Conservation (phyloP, 2,113 vertebrate species). For the Etheostoma spectabile region DNA sequence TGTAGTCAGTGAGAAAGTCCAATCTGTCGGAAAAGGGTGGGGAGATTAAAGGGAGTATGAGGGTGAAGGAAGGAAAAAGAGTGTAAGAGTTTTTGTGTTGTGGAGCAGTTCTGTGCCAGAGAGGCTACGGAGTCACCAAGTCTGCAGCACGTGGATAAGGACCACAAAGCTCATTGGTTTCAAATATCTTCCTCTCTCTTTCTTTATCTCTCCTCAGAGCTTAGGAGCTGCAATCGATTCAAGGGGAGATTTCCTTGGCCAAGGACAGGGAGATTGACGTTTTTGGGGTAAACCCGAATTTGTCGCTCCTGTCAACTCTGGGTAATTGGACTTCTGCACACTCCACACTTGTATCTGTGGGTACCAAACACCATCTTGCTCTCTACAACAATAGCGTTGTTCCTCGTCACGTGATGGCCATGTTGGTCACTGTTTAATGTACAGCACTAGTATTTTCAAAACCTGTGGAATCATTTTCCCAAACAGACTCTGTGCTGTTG, state of each 20-base stretch:
- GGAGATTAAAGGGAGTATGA: slow-evolving; percentile 59
- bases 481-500: slow-evolving; percentile 1
- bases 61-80: slow-evolving; percentile 57
- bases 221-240: slow-evolving; percentile 75
- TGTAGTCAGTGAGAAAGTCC: slow-evolving; percentile 57
- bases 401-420: slow-evolving; percentile 48
- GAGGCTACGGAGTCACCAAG: slow-evolving; percentile 68
- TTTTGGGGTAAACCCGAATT: slow-evolving; percentile 82
- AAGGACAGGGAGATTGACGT: slow-evolving; percentile 75
- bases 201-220: slow-evolving; percentile 63
- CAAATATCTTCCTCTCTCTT: slow-evolving; percentile 69
- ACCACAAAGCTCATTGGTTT: slow-evolving; percentile 73
- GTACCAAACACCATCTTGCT: slow-evolving; percentile 27
- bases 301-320: slow-evolving; percentile 65
- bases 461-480: slow-evolving; percentile 31
- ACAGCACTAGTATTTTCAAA: slow-evolving; percentile 13
- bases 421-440: slow-evolving; percentile 27
- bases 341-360: slow-evolving; percentile 43
- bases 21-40: slow-evolving; percentile 61
- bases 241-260: slow-evolving; percentile 70
- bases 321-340: slow-evolving; percentile 59
- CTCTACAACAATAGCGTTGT: slow-evolving; percentile 31
- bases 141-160: slow-evolving; percentile 78
- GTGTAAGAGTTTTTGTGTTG: slow-evolving; percentile 68
- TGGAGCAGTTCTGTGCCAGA: slow-evolving; percentile 57